phyloP scores from a whole-genome alignment of 2,797 vertebrate species.

The Malacoctenus gilli region DNA sequence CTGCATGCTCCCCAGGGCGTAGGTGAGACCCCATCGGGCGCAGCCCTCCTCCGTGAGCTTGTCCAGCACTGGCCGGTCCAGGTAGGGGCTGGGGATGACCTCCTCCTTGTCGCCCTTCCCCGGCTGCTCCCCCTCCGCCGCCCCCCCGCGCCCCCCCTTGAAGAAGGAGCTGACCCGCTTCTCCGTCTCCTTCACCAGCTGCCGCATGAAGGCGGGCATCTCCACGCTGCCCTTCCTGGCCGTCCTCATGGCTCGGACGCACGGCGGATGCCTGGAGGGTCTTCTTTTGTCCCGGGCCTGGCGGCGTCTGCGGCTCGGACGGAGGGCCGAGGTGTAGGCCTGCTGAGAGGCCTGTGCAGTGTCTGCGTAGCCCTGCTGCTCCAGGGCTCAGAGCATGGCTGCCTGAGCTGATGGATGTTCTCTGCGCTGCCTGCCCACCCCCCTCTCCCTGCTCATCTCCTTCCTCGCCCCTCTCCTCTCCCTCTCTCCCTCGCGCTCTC shows the following conservation, averaged over 20 bases:
- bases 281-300: constrained; percentile 32
- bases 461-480: constrained; percentile 28
- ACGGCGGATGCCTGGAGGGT: constrained; percentile 35
- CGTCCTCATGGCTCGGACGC: constrained; percentile 73
- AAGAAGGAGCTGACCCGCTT: constrained; percentile 85
- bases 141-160: constrained; percentile 76
- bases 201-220: constrained; percentile 83
- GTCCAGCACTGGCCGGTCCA: constrained; percentile 80
- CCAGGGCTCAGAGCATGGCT: constrained; percentile 75
- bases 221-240: constrained; percentile 79
- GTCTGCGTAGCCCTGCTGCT: constrained; percentile 65
- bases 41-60: constrained; percentile 81
- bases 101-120: constrained; percentile 70
- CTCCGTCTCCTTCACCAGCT: constrained; percentile 84
- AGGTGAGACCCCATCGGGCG: constrained; percentile 73
- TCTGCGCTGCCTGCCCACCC: constrained; percentile 60
- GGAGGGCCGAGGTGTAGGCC: constrained; percentile 47
- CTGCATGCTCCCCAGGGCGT: constrained; percentile 84
- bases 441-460: constrained; percentile 61
- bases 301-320: constrained; percentile 32
- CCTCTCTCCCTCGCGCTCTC: constrained; percentile 56
- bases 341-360: constrained; percentile 62
- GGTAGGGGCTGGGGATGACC: constrained; percentile 77
- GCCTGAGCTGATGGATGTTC: constrained; percentile 66
- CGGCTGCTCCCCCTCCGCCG: constrained; percentile 66